Evolutionary conservation across 2,797 vertebrate species (phyloP).

Genomic region (Muraenolepis orangiensis): DNA sequence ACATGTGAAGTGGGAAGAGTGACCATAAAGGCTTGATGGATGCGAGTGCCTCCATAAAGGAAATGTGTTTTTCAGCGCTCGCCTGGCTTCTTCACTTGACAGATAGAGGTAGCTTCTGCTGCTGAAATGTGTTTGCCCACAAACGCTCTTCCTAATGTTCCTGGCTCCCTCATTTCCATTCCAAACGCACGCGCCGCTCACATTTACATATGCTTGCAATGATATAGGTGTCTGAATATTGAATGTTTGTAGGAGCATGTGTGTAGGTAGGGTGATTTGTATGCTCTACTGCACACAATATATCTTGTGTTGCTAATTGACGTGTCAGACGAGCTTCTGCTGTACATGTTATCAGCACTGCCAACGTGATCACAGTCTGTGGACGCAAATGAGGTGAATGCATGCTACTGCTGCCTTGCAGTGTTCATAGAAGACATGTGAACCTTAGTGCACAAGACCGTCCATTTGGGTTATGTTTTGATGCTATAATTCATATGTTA

Average conservation of each 20-base stretch:
- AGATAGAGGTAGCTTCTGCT: conserved; percentile 50
- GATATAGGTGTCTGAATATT: conserved; percentile 16
- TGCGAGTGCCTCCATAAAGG: conserved; percentile 58
- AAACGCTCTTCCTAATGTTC: conserved; percentile 29
- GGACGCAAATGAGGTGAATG: not conserved
- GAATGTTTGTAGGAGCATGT: conserved; percentile 19
- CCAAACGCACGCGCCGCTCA: conserved; percentile 15
- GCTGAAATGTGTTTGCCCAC: conserved; percentile 51
- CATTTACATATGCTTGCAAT: conserved; percentile 38
- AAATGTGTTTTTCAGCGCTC: conserved; percentile 65
- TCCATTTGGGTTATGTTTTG: not conserved
- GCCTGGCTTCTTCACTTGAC: conserved; percentile 66
- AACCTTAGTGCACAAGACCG: not conserved
- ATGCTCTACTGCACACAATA: not conserved
- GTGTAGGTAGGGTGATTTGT: conserved; percentile 2
- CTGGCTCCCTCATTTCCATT: conserved; percentile 40
- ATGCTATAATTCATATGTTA: too few relatives aligned
- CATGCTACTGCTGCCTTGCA: not conserved
- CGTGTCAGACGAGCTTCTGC: not conserved
- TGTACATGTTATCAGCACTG: not conserved
- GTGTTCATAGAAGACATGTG: not conserved
- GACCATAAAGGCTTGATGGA: conserved; percentile 70
- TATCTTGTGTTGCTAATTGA: not conserved
- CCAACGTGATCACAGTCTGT: not conserved
- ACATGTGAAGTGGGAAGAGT: conserved; percentile 48